Percentiles rank a stretch among this genome's conserved stretches.
phyloP scores from a whole-genome alignment of 2,113 vertebrate species.

The Semicossyphus pulcher region DNA sequence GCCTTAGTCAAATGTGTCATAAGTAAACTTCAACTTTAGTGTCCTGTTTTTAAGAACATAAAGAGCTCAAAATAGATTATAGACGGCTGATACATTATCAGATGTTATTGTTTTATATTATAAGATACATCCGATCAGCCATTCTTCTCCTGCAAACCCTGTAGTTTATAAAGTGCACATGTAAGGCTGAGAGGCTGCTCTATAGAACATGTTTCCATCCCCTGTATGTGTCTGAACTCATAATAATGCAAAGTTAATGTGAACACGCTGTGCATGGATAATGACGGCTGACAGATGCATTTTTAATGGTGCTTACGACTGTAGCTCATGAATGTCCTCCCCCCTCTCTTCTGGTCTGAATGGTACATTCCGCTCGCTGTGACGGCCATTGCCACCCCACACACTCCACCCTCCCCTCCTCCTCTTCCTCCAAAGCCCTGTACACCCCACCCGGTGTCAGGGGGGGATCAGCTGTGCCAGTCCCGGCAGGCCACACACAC shows the following conservation, averaged over 20 bases:
- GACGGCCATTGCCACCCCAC: conserved; percentile 26
- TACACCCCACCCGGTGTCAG: conserved; percentile 75
- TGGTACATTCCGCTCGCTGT: conserved; percentile 59
- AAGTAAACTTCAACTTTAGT: no score
- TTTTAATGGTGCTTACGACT: conserved; percentile 25
- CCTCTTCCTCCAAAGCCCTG: conserved; percentile 62
- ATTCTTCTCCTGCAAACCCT: not conserved
- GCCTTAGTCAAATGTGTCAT: no score
- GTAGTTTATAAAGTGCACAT: not conserved
- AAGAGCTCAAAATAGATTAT: no score
- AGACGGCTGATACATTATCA: no score
- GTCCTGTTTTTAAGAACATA: no score
- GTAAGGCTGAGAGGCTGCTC: not conserved
- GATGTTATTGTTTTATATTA: no score
- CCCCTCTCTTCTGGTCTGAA: conserved; percentile 10
- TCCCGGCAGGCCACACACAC: conserved; percentile 79
- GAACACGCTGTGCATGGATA: conserved; percentile 3
- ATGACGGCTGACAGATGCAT: conserved; percentile 21
- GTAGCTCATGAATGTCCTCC: not conserved
- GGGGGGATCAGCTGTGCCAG: conserved; percentile 84
- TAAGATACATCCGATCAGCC: not conserved
- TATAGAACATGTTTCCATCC: not conserved
- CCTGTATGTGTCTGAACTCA: not conserved
- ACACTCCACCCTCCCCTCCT: conserved; percentile 41
- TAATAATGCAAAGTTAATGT: conserved; percentile 28